Evolutionary conservation across 2,888 invertebrate genomes (phyloP), one percentile per base, ranked within the genome.

Genomic region (Fragum fragum): DNA sequence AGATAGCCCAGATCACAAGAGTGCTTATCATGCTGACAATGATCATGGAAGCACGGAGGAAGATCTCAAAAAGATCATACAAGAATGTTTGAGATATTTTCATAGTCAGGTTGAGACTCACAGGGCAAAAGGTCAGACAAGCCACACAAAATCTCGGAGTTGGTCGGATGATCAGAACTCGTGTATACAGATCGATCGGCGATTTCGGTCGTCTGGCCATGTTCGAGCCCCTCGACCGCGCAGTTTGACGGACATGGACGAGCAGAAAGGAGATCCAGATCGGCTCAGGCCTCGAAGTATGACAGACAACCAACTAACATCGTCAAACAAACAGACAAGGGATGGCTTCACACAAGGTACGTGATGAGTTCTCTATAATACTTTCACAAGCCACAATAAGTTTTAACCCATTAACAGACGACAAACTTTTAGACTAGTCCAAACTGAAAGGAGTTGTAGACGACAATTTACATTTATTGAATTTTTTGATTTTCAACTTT

Each of bases 21-120:
- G 18, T 61, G n/a, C 7, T 18, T 47, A 47, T n/a, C n/a, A 14
- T 47, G 16, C 2, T 14, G 47, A 57, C 23, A 57, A 28, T 26
- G 57, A 57, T 21, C 47, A 47, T 5, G 66, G 23, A 11, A 39
- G 42, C 6, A 36, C 9, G 42, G 66, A 66, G 18, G 42, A 36
- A 21, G 42, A 66, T 42, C 66, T 66, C 14, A 66, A 42, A 66
- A 39, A 42, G 42, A 66, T 66, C 21, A 66, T 66, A 42, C 66
- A 66, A 26, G 66, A 66, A 26, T 66, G 66, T 42, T 26, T 66
- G 26, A 42, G 66, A 42, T 66, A 66, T n/a, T 66, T 66, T 14
- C 66, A 66, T 21, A 66, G 66, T 42, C 66, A 66, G 26, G 42
- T 66, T 9, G 66, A 66, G n/a, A 42, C 7, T 23, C 39, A 42